Evolutionary conservation across 2,797 vertebrate species (phyloP), one percentile per base, ranked within the genome.

Genomic region (Argyrosomus regius): DNA sequence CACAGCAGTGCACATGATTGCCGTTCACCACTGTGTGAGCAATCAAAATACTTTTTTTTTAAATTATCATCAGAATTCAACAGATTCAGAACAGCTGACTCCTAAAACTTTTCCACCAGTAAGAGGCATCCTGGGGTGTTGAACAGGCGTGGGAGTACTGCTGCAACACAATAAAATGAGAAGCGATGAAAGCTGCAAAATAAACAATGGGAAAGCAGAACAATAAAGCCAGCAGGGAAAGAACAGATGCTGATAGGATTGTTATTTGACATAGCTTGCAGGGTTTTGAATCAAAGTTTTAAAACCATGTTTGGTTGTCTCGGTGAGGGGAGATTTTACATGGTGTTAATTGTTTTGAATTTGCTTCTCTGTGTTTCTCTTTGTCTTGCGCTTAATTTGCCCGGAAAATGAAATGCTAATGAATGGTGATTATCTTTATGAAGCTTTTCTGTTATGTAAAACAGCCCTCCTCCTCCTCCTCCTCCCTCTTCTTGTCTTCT

Each of bases 361-460:
- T 58, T 59, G 46, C 31, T 39, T 18, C 22, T n/a, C 9, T 18
- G 11, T 62, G 49, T 70, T 79, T 65, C 66, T 80, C 74, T 76
- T 83, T 73, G 53, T 80, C 46, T 82, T 28, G 16, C 63, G 13
- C 22, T 63, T 75, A 26, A 74, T 89, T 83, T 79, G 43, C 66
- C 28, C 39, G 10, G 28, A 86, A 87, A 88, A 77, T 65, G 20
- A 87, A 84, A 83, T 77, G 70, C 67, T 80, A 84, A 88, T 91
- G 72, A 88, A 75, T 28, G 67, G n/a, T 78, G 75, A 91, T 89
- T 86, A 86, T 86, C 76, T 79, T 62, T 12, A 54, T 67, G 70
- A 79, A 70, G 83, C 39, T 60, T 75, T 76, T 72, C 63, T 56
- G 24, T 61, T n/a, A 41, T 18, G 46, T 41, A 57, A 69, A 78